Base-by-base conservation (phyloP, 2,888 invertebrate genomes). In the Dolomedes plantarius region DNA sequence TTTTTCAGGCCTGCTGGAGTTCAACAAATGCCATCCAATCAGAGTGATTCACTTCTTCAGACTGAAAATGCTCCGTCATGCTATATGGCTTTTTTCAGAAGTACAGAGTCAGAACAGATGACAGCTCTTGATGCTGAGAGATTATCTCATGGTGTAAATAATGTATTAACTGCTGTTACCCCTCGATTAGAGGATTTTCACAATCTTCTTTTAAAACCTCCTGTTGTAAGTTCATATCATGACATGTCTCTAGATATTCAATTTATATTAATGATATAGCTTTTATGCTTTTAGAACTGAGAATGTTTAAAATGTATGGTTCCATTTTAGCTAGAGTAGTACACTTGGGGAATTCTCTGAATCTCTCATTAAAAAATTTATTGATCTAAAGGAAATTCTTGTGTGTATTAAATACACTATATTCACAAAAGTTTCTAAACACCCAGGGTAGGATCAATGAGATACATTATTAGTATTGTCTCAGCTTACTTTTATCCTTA, bases 131-230 rank as follows among this genome's bases (percentile, higher is more conserved):
- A 92, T 87, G 89, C 90, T 87, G 93, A 94, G 90, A 93, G 94
- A 89, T 92, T 93, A 90, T 93, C 93, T 89, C 92, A 92, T 90
- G 93, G 94, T 89, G 92, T 94, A 89, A 92, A 93, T 89, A 94
- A 93, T 91, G 94, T 94, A 88, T 93, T 94, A 85, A 91, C 92
- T 89, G 94, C 94, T 83, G 93, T 95, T 89, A 92, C 93, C 89
- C 94, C 94, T 89, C 93, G 94, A 90, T 92, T 96, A 88, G 93
- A 94, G 90, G 94, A 94, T 90, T 94, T 96, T 90, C 94, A 95
- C 90, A 92, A 93, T 90, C 91, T 96, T 88, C 91, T 95, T 71
- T 89, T 94, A 88, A 93, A 94, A 90, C 95, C 96, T 89, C 95
- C 95, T 90, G 93, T 93, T 91, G 95, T 95, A 89, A 81, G 86